These are phyloP conservation scores for Stegophylla sp. DNA, from an alignment of 2,888 invertebrate species.

Conservation along the genomic window DNA sequence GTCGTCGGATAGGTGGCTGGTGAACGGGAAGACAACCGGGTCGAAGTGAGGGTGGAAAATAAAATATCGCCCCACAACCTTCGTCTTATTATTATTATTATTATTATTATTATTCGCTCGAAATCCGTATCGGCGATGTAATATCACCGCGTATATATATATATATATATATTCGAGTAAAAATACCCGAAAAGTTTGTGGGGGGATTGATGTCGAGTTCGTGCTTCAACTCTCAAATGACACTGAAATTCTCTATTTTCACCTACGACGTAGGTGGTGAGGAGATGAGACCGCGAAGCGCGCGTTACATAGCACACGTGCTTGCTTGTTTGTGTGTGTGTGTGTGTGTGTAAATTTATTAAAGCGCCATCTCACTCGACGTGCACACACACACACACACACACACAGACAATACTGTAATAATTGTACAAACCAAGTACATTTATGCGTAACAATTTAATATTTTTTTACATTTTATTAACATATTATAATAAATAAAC, in stretches of 20 bases:
- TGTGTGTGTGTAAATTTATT: not conserved
- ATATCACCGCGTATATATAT: too few species aligned
- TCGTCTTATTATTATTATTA: not conserved
- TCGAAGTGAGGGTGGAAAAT: too few species aligned
- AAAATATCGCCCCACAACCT: too few species aligned
- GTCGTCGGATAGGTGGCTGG: too few species aligned
- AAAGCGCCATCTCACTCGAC: too few species aligned
- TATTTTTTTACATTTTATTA: too few species aligned
- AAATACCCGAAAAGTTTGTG: not conserved
- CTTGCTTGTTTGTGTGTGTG: not conserved
- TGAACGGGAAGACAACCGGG: too few species aligned
- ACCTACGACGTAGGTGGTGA: not conserved
- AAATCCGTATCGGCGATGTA: not conserved
- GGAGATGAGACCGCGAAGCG: not conserved
- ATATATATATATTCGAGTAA: conserved; percentile 1
- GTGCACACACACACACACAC: too few species aligned
- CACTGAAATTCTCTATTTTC: conserved; percentile 1
- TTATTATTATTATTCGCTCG: not conserved
- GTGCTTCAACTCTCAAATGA: conserved; percentile 15
- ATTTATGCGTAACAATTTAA: too few species aligned
- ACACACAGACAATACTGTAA: too few species aligned
- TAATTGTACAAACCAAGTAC: too few species aligned
- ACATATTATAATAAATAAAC: too few species aligned
- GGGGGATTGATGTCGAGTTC: conserved; percentile 21
- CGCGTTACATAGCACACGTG: not conserved